phyloP scores from a whole-genome alignment of 2,888 invertebrate genomes.

The Spicauda simplicius region DNA sequence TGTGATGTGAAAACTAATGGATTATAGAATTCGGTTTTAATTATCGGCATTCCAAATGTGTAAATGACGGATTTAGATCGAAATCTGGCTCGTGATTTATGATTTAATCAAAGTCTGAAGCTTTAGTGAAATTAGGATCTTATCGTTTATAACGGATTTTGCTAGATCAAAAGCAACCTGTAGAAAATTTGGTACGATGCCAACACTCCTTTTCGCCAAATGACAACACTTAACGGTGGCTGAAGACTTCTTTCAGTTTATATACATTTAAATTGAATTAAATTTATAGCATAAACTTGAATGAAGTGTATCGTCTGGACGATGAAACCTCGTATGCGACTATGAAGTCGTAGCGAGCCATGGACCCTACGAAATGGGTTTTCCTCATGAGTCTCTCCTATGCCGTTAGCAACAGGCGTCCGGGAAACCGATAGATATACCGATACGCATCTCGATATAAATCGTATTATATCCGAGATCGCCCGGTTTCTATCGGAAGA shows the following conservation, averaged over 20 bases:
- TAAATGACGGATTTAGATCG: neutral
- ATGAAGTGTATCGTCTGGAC: constrained; percentile 4
- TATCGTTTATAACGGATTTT: neutral
- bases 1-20: no score
- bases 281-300: neutral
- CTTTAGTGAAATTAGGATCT: neutral
- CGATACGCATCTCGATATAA: neutral
- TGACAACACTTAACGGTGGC: neutral
- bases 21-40: no score
- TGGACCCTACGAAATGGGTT: constrained; percentile 4
- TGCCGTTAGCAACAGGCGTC: constrained; percentile 1
- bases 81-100: neutral
- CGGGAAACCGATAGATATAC: neutral
- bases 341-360: no score
- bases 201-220: neutral
- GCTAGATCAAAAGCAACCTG: neutral
- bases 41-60: neutral
- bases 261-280: neutral
- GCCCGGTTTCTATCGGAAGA: neutral
- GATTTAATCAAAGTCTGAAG: neutral
- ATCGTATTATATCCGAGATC: neutral
- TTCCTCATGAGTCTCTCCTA: constrained; percentile 1
- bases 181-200: neutral
- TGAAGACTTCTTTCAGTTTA: neutral
- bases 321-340: constrained; percentile 17